phyloP scores from a whole-genome alignment of 1,140 invertebrate species.

The Melipona quadrifasciata region DNA sequence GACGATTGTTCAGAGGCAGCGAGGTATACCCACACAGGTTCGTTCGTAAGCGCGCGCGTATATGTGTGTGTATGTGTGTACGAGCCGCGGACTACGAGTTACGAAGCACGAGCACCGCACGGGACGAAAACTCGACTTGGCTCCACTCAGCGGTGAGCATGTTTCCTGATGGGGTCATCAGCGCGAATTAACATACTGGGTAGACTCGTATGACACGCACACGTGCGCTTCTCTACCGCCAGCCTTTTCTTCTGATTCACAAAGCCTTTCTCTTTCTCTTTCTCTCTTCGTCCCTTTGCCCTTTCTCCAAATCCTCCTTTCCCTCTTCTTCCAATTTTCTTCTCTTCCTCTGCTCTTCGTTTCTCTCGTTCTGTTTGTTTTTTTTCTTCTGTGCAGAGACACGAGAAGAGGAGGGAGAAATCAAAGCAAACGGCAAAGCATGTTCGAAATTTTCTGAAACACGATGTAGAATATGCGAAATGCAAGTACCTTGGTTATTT shows the following conservation, averaged over 20 bases:
- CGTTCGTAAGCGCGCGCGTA: too few species aligned
- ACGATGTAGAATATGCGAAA: too few species aligned
- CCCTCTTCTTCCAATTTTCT: background rate
- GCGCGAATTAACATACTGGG: constrained; percentile 77
- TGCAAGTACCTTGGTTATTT: too few species aligned
- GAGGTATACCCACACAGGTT: constrained; percentile 29
- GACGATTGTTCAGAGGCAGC: constrained; percentile 66
- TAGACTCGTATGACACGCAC: constrained; percentile 69
- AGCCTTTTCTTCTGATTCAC: constrained; percentile 65
- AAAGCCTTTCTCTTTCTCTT: constrained; percentile 42
- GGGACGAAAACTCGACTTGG: constrained; percentile 67
- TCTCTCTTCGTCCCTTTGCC: constrained; percentile 15
- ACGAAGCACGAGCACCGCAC: constrained; percentile 1
- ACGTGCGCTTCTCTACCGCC: constrained; percentile 52
- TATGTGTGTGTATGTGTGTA: background rate
- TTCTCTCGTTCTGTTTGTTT: background rate
- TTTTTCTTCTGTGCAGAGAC: background rate
- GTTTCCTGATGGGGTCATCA: constrained; percentile 78
- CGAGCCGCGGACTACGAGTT: background rate
- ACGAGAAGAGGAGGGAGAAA: too few species aligned
- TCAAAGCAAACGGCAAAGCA: too few species aligned
- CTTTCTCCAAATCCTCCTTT: background rate
- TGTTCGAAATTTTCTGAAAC: too few species aligned
- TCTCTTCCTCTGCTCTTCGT: background rate
- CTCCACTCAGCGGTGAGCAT: constrained; percentile 70